Base-by-base conservation (phyloP, 1,140 invertebrate genomes). In the Archegozetes longisetosus region DNA sequence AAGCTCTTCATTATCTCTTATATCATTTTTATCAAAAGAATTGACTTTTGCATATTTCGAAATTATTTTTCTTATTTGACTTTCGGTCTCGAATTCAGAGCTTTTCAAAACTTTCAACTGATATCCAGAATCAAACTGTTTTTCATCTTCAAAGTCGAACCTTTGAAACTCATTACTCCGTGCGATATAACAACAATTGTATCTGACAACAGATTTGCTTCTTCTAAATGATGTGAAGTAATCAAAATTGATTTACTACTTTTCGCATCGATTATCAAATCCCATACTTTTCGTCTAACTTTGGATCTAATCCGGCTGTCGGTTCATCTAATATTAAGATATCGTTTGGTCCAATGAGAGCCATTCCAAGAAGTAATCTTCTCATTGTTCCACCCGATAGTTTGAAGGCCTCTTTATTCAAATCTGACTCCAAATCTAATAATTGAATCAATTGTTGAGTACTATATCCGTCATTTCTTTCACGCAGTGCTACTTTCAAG, bases 161-260 rank as follows among this genome's bases (percentile, higher is more conserved):
- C 49, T 17, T 51, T 14, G 27, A 46, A 53, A 51, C 58, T 52
- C 13, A 61, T 49, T 14, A 22, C 29, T 1, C 61, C 61, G 20
- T 53, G 40, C 12, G 68, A 68, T 69, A 70, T 69, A 17, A 70
- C 69, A 17, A 65, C 65, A 29, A 69, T 48, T 55, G 58, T 53
- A 12, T 68, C 66, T 29, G 68, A 70, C 1, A 70, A 58, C 12
- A 68, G 69, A 57, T 70, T 69, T 53, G 64, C 69, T 55, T 70
- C 69, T 55, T 70, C 69, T 67, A 70, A 70, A 27, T 55, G 58
- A 51, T 70, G 69, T 12, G 70, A 66, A 22, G 68, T 70, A 1
- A 70, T 51, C 20, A 70, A 62, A 46, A 84, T 80, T 2, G 82
- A 84, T 68, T 66, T 76, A 76, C 53, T 78, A 73, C 62, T 78